Base-by-base conservation (phyloP, 1,140 invertebrate species). In the Megalonaias nervosa region DNA sequence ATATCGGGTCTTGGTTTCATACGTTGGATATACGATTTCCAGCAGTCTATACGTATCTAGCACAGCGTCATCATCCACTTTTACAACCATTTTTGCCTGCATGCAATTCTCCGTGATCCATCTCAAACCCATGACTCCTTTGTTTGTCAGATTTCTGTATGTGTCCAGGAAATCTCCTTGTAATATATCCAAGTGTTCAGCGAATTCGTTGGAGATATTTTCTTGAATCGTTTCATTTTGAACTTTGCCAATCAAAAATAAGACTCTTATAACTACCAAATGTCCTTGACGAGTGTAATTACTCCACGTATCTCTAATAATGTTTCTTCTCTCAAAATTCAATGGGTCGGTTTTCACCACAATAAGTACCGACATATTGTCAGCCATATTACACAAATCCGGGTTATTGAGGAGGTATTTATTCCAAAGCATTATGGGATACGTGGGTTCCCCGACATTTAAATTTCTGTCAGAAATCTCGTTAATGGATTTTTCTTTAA, bases 51-150 rank as follows among this genome's bases (percentile, higher is more conserved):
- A 80, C 61, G 72, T 70, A 67, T 80, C 72, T 67, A 79, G 60
- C 21, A 79, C 60, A 21, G 67, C 58, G 59, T 79, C 77, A 23
- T 79, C 77, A 56, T 93, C 92, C 11, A 89, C 86, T 84, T 93
- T 93, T 21, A 92, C 74, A 31, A 93, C 73, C 76, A 88, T 89
- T 79, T 77, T 82, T 16, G 94, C 95, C 83, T 92, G 92, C 81
- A 82, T 85, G 86, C 91, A 93, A 89, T 94, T 93, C 88, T 94
- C 93, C 13, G 93, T 92, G 67, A 94, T 93, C 94, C 95, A 97
- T 87, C 95, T 95, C 38, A 96, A 92, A 9, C 93, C 94, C 94
- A 95, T 95, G 2, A 95, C 93, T 84, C 97, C 96, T 74, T 90
- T 90, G 59, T 86, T 79, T 6, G 89, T 90, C 9, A 89, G 73